phyloP scores from a whole-genome alignment of 1,140 invertebrate species.

The Solen grandis region DNA sequence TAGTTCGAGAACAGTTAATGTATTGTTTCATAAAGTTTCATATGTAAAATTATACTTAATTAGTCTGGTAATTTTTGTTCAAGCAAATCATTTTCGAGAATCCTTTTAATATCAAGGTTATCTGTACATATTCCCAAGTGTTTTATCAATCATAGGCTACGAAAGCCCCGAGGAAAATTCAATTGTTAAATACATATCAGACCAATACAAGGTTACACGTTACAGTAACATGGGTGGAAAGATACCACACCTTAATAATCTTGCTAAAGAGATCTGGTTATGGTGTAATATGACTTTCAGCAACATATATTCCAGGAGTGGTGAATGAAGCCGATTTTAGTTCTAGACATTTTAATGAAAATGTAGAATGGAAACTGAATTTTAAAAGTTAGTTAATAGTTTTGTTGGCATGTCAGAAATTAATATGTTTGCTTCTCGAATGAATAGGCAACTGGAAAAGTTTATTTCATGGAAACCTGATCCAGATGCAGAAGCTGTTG shows the following conservation, averaged over 20 bases:
- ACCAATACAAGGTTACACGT: too few species aligned
- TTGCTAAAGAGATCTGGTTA: slow-evolving; percentile 13
- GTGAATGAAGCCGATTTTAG: background rate
- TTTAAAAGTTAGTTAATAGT: background rate
- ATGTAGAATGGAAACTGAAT: slow-evolving; percentile 9
- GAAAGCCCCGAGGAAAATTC: too few species aligned
- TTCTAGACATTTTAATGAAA: too few species aligned
- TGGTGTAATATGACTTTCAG: slow-evolving; percentile 33
- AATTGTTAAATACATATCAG: too few species aligned
- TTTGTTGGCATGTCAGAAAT: slow-evolving; percentile 11
- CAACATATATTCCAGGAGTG: background rate
- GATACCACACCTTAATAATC: background rate
- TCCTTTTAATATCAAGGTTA: too few species aligned
- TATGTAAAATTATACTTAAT: too few species aligned
- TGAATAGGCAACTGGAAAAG: slow-evolving; percentile 32
- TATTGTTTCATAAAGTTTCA: too few species aligned
- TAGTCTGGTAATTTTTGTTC: too few species aligned
- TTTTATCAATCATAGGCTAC: too few species aligned
- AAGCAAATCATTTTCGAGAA: too few species aligned
- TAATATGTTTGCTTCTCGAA: slow-evolving; percentile 50
- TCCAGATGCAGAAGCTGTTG: slow-evolving; percentile 39
- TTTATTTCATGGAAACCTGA: slow-evolving; percentile 53
- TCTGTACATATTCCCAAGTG: too few species aligned
- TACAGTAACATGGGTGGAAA: slow-evolving; percentile 21
- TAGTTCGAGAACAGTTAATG: too few species aligned